Conservation (phyloP, 2,113 vertebrate species). For the Coryphaenoides rupestris region DNA sequence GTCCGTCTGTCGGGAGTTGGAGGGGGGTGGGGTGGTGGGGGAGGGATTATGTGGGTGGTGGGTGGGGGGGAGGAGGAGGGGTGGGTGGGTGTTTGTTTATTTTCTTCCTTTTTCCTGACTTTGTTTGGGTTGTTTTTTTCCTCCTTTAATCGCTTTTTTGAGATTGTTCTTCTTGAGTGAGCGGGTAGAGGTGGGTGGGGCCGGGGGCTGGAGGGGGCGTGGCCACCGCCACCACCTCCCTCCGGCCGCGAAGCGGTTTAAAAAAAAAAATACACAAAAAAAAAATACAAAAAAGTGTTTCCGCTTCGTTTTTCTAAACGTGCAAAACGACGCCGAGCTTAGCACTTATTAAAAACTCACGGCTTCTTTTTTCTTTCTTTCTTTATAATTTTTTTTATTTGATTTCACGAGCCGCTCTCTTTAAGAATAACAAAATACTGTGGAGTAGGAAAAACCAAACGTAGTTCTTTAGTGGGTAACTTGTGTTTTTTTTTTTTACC, state of each 20-base stretch:
- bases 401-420: too few species aligned
- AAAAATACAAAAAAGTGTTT: too few species aligned
- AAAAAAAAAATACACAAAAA: too few species aligned
- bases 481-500: conserved; percentile 47
- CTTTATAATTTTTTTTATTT: too few species aligned
- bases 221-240: too few species aligned
- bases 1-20: conserved; percentile 74
- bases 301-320: conserved; percentile 18
- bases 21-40: too few species aligned
- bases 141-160: conserved; percentile 65
- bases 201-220: too few species aligned
- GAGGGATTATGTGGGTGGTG: too few species aligned
- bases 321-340: conserved; percentile 46
- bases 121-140: conserved; percentile 41
- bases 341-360: conserved; percentile 45
- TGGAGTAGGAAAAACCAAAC: conserved; percentile 22
- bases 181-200: too few species aligned
- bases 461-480: conserved; percentile 21
- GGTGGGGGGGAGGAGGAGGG: too few species aligned
- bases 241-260: too few species aligned
- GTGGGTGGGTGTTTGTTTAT: conserved; percentile 53
- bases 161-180: too few species aligned
- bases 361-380: conserved; percentile 9
- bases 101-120: conserved; percentile 58
- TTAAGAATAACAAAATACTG: conserved; percentile 18